Base-by-base conservation (phyloP, 2,113 vertebrate genomes). In the Andinoacara biseriatus region DNA sequence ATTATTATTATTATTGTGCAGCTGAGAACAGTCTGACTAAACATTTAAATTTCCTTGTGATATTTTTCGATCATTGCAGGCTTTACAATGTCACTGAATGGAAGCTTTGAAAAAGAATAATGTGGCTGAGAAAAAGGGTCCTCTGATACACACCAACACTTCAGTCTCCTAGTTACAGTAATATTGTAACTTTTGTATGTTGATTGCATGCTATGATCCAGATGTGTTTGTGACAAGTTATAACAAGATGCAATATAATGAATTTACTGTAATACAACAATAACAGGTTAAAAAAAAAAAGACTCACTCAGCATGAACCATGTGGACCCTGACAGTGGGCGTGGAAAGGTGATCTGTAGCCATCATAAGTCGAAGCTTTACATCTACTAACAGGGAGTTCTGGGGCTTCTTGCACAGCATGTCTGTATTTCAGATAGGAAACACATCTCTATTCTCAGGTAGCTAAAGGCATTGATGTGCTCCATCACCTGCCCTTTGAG, bases 391-490 rank as follows among this genome's bases (percentile, higher is more conserved):
- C 78, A 58, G 56, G 78, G 57, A 26, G 20, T 87, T 54, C 85
- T 74, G 83, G 74, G 40, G 40, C 49, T 52, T 52, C 69, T 18
- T 59, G 29, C 43, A 56, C 80, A 56, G 20, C 17, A 59, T 74
- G 76, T 89, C 87, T 90, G 91, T 83, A 81, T 76, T 86, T 86
- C 74, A 54, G 63, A 84, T 80, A 80, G 38, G 61, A 78, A 89
- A 35, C 14, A 31, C 76, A 35, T 82, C 43, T 84, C 29, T 65
- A 35, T 84, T 78, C 31, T 49, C 46, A 62, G 61, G 83, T 88
- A 90, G 90, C 89, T 89, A 89, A 86, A 80, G 61, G 56, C 40
- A 24, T 35, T 84, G 74, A 82, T 83, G 40, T 89, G 57, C 75
- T 87, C 59, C 57, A 57, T 91, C 80, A 62, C 57, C 69, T 15